phyloP scores from a whole-genome alignment of 2,113 vertebrate species.

The Gymnocephalus cernua region DNA sequence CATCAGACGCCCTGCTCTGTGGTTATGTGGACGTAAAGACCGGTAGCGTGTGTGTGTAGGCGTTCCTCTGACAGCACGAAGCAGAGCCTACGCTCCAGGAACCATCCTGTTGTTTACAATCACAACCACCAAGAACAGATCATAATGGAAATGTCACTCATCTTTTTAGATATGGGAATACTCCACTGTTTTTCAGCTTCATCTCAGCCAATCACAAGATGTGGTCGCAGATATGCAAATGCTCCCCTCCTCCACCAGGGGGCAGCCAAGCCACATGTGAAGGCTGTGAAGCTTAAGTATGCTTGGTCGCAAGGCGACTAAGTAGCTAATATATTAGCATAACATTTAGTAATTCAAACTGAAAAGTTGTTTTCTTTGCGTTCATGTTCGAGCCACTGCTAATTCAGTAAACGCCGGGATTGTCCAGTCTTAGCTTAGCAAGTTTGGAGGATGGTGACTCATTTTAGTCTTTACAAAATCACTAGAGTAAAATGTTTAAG shows the following conservation, averaged over 20 bases:
- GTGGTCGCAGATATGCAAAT: neutral
- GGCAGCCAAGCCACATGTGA: neutral
- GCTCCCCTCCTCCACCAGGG: neutral
- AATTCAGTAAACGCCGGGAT: neutral
- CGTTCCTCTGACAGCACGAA: too few species aligned
- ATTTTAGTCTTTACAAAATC: neutral
- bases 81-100: too few species aligned
- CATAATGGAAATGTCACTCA: neutral
- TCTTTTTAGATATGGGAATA: constrained; percentile 33
- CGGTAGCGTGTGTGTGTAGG: neutral
- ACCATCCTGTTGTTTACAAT: neutral
- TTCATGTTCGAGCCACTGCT: neutral
- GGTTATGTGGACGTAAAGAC: neutral
- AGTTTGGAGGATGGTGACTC: neutral
- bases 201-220: neutral
- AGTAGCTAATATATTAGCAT: neutral
- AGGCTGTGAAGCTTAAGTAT: neutral
- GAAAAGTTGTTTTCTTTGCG: too few species aligned
- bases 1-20: neutral
- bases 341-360: neutral
- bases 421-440: neutral
- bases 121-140: neutral
- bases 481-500: neutral
- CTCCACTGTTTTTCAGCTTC: neutral
- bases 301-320: neutral